These are phyloP conservation scores for Dasypus novemcinctus DNA, from an alignment of 2,113 vertebrate genomes.

Conservation along the genomic window DNA sequence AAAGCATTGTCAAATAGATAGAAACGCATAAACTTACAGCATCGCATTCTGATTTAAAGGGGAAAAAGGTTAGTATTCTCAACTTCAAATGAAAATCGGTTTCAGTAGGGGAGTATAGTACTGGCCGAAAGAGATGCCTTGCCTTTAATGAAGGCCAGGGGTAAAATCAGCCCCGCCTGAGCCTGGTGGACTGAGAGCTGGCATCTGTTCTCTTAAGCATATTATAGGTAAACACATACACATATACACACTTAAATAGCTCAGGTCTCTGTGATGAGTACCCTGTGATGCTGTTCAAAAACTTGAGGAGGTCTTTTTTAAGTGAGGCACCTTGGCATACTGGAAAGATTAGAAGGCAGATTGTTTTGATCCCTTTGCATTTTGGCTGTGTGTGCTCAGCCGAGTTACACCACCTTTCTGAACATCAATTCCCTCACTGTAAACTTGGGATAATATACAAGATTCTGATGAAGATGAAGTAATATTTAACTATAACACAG, in stretches of 20 bases:
- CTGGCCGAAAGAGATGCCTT: not conserved
- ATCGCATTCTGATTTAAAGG: conserved; percentile 17
- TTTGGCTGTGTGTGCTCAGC: not conserved
- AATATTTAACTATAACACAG: not conserved
- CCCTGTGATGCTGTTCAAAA: not conserved
- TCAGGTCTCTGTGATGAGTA: not conserved
- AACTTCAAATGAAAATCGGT: conserved; percentile 35
- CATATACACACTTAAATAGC: not conserved
- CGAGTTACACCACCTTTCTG: not conserved
- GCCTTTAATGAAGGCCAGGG: not conserved
- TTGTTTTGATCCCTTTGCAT: not conserved
- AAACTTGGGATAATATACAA: not conserved
- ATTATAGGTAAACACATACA: not conserved
- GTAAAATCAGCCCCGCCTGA: not conserved
- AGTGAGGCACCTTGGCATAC: not conserved
- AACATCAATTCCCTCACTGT: not conserved
- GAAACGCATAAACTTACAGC: not conserved
- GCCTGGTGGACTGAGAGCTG: not conserved
- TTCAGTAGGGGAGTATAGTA: not conserved
- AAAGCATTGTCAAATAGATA: not conserved
- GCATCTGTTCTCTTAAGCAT: not conserved
- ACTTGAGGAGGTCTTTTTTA: not conserved
- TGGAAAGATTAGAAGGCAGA: not conserved
- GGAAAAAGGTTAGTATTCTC: not conserved
- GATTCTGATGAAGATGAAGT: not conserved